A percentile compares a stretch with the other conserved stretches of the same genome.
phyloP scores from a whole-genome alignment of 2,797 vertebrate genomes.

The Schizopygopsis malacanthus region DNA sequence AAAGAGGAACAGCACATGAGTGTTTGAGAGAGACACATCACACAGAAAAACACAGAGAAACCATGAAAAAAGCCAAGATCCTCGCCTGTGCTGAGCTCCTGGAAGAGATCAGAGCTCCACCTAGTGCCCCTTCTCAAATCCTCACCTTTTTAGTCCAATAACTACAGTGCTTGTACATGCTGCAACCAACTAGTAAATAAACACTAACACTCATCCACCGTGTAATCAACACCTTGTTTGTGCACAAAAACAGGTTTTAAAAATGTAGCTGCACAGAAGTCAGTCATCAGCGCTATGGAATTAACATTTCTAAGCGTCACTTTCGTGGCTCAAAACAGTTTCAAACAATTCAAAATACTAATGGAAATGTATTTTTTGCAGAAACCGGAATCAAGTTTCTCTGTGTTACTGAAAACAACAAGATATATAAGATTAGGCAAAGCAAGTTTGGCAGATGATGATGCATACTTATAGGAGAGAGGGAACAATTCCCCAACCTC shows the following conservation, averaged over 20 bases:
- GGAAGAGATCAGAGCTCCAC: conserved; percentile 48
- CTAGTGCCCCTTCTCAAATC: conserved; percentile 49
- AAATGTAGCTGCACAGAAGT: background rate
- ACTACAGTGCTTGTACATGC: background rate
- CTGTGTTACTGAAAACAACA: background rate
- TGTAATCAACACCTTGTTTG: background rate
- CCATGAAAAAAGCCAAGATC: background rate
- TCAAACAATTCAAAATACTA: background rate
- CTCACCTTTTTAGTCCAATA: background rate
- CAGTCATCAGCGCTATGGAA: background rate
- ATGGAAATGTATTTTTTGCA: background rate
- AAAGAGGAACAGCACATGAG: background rate
- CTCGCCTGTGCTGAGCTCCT: conserved; percentile 2
- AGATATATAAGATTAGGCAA: background rate
- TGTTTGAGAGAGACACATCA: background rate
- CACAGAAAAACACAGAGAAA: background rate
- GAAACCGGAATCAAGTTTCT: background rate
- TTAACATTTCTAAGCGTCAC: background rate
- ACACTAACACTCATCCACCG: background rate
- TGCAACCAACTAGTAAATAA: background rate
- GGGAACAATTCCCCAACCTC: conserved; percentile 21
- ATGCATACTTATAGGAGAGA: conserved; percentile 8
- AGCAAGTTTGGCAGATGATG: background rate
- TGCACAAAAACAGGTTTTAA: background rate
- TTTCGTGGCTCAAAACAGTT: background rate